Percentiles rank a stretch among this genome's conserved stretches.
These are phyloP conservation scores for Drosophila mercatorum DNA, from an alignment of 2,888 invertebrate genomes.

Conservation along the genomic window DNA sequence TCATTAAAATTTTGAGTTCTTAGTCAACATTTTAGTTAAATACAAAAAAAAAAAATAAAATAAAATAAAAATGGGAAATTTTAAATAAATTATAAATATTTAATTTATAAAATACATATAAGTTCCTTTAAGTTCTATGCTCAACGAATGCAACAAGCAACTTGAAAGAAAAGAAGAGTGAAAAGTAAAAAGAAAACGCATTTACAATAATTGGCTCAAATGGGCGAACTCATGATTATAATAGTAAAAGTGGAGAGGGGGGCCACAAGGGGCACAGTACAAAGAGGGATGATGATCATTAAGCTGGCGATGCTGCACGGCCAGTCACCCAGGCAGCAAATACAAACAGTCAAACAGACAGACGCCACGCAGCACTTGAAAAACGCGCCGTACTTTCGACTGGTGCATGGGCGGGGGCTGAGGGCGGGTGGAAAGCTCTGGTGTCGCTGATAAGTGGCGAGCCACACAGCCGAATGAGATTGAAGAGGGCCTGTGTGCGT, in stretches of 20 bases:
- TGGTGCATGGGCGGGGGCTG: conserved; percentile 34
- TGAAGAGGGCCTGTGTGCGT: conserved; percentile 19
- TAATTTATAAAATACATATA: background rate
- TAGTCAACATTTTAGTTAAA: too few relatives aligned
- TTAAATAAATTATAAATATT: background rate
- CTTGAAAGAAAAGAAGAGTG: conserved; percentile 9
- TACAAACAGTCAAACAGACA: conserved; percentile 61
- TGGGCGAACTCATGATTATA: conserved; percentile 56
- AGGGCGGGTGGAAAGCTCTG: conserved; percentile 11
- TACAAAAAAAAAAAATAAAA: background rate
- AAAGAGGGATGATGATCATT: conserved; percentile 15
- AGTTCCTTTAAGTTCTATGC: background rate
- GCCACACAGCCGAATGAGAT: background rate
- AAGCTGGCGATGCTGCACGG: conserved; percentile 17
- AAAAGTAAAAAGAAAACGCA: conserved; percentile 43
- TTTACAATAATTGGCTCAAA: conserved; percentile 64
- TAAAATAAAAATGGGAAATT: background rate
- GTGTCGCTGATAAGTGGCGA: conserved; percentile 55
- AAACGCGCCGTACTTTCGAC: conserved; percentile 48
- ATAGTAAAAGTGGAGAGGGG: conserved; percentile 28
- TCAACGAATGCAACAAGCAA: background rate
- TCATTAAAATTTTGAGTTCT: too few relatives aligned
- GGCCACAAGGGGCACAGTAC: background rate
- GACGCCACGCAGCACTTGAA: conserved; percentile 68
- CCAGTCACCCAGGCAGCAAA: conserved; percentile 36